Base-by-base conservation (phyloP, 2,888 invertebrate species). In the Phlogophora meticulosa region DNA sequence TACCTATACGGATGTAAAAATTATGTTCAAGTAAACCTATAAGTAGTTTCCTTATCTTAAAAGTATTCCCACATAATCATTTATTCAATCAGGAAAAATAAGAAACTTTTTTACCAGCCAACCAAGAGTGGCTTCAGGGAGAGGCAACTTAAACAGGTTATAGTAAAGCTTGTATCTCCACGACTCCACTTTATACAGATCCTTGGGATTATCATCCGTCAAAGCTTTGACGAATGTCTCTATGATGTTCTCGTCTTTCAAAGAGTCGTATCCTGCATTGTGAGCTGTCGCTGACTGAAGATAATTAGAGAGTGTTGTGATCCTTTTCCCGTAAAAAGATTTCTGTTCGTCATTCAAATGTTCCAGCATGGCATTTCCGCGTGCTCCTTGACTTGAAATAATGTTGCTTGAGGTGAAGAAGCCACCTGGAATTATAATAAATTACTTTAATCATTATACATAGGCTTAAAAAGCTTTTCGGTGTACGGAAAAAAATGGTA, bases 401-500 rank as follows among this genome's bases (percentile, higher is more conserved):
- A 98, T 96, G 83, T 97, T 97, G 83, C 97, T 98, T 51, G 96
- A 95, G 1, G 89, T 88, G 0, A 97, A 92, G 83, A 98, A 98
- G 3, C 98, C 98, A 48, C 98, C 97, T 97, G 86, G 45, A 92
- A 92, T 42, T n/a, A 17, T 22, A 34, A 48, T 15, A 11, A 48
- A 17, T 2, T 9, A 20, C n/a, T n/a, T n/a, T n/a, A n/a, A n/a
- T n/a, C n/a, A n/a, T n/a, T n/a, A n/a, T n/a, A n/a, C n/a, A n/a
- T n/a, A n/a, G n/a, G n/a, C n/a, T n/a, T n/a, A n/a, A n/a, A n/a
- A n/a, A n/a, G n/a, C n/a, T n/a, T n/a, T n/a, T n/a, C n/a, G n/a
- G n/a, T n/a, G n/a, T n/a, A n/a, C n/a, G n/a, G n/a, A n/a, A n/a
- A n/a, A n/a, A n/a, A n/a, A n/a, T n/a, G n/a, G n/a, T n/a, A n/a